Conservation (phyloP, 2,113 vertebrate species). For the Stegostoma tigrinum region DNA sequence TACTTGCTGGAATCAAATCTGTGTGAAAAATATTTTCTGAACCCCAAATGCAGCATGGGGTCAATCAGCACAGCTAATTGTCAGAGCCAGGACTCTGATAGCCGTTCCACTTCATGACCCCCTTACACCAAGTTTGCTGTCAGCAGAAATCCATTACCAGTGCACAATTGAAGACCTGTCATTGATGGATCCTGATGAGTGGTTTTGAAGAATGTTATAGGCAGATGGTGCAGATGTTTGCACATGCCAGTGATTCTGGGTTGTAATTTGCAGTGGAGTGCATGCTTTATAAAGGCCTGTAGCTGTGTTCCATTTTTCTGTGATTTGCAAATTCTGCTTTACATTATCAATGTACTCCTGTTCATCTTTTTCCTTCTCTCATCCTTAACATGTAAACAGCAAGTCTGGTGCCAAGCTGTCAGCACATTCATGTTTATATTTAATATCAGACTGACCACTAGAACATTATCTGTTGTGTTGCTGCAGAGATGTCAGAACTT, state of each 20-base stretch:
- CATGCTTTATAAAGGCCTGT: not conserved
- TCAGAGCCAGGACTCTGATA: not conserved
- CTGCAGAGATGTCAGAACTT: not conserved
- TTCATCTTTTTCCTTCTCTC: not conserved
- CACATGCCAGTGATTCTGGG: not conserved
- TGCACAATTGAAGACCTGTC: not conserved
- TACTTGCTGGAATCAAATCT: not conserved
- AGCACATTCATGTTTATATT: not conserved
- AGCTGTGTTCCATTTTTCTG: not conserved
- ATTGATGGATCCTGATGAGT: not conserved
- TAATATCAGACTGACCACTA: not conserved
- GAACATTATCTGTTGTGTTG: not conserved
- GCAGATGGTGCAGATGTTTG: not conserved
- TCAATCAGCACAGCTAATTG: not conserved
- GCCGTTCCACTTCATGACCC: not conserved
- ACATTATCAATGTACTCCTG: not conserved
- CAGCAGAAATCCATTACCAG: not conserved
- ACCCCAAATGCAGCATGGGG: not conserved
- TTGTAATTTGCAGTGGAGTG: not conserved
- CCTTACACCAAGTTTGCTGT: not conserved
- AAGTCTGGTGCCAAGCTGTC: not conserved
- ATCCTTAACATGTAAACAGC: not conserved
- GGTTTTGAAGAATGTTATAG: not conserved
- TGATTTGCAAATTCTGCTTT: not conserved
- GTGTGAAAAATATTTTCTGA: not conserved